phyloP scores from a whole-genome alignment of 2,888 invertebrate genomes.

The Aphodius granarius region DNA sequence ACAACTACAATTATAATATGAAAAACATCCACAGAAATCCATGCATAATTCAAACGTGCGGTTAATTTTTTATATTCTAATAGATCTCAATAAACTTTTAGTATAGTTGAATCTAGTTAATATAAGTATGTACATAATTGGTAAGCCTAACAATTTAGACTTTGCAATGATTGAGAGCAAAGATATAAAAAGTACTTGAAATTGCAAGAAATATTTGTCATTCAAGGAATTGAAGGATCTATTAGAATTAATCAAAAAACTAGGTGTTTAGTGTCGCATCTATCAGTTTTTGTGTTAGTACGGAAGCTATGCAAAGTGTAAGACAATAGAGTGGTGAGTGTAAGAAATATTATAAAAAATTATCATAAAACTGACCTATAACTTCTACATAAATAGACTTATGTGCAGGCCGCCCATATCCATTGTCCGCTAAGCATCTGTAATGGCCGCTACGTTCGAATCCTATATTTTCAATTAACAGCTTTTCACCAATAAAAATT shows the following conservation, averaged over 20 bases:
- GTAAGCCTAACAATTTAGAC: not conserved
- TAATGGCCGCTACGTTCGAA: conserved; percentile 4
- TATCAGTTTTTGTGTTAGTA: not conserved
- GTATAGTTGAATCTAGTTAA: no score
- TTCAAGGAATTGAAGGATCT: no score
- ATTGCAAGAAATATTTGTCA: no score
- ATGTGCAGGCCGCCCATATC: not conserved
- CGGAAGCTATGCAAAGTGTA: not conserved
- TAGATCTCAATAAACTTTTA: not conserved
- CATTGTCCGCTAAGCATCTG: conserved; percentile 9
- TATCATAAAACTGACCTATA: not conserved
- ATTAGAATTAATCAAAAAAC: not conserved
- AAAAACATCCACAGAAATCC: not conserved
- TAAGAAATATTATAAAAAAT: not conserved
- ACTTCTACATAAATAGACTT: not conserved
- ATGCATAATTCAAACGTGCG: not conserved
- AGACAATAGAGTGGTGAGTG: no score
- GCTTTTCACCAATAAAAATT: not conserved
- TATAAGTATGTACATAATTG: no score
- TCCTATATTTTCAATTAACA: not conserved
- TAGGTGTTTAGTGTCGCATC: not conserved
- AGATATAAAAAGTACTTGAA: not conserved
- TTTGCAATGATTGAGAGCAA: not conserved
- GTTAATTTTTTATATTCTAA: not conserved
- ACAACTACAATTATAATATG: not conserved